Conservation (phyloP, 2,888 invertebrate genomes). For the Sphecodes monilicornis region DNA sequence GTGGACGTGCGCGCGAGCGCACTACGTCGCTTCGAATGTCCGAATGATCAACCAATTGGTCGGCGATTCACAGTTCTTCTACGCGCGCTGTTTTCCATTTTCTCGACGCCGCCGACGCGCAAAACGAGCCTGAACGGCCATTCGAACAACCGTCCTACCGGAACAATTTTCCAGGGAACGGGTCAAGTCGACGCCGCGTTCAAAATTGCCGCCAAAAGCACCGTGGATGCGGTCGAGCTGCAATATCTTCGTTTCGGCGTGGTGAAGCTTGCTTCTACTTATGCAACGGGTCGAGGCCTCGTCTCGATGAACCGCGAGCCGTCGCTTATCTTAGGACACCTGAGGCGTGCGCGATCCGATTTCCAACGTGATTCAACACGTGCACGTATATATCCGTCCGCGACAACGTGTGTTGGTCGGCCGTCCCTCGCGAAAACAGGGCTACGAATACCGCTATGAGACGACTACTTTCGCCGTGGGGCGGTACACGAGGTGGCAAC, state of each 20-base stretch:
- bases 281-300: background rate
- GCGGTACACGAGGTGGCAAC: constrained; percentile 84
- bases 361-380: constrained; percentile 63
- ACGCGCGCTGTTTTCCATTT: background rate
- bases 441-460: constrained; percentile 63
- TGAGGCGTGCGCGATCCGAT: constrained; percentile 27
- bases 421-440: constrained; percentile 64
- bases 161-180: background rate
- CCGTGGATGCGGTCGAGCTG: constrained; percentile 5
- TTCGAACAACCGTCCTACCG: too few relatives aligned
- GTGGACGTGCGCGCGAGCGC: constrained; percentile 46
- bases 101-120: background rate
- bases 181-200: constrained; percentile 37
- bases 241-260: constrained; percentile 8
- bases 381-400: constrained; percentile 42
- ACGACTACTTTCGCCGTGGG: constrained; percentile 68
- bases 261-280: background rate
- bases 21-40: constrained; percentile 17
- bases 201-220: constrained; percentile 61
- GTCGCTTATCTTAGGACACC: background rate
- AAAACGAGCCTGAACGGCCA: background rate
- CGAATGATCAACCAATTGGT: background rate
- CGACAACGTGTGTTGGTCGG: constrained; percentile 48
- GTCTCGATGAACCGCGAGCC: background rate
- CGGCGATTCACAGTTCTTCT: constrained; percentile 26